phyloP scores from a whole-genome alignment of 2,113 vertebrate species.

The Glaucomys volans region DNA sequence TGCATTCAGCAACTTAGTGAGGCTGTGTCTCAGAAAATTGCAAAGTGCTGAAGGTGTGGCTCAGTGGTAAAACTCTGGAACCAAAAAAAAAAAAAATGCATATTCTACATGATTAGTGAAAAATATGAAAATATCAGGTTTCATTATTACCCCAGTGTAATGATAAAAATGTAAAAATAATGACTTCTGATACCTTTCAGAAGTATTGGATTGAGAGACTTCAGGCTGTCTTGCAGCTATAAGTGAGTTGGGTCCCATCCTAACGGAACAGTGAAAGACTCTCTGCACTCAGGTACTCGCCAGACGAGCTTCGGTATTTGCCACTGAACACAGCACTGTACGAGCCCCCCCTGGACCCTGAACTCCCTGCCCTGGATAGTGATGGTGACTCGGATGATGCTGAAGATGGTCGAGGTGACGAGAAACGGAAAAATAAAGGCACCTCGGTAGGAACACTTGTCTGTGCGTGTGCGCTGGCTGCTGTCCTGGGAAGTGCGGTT shows the following conservation, averaged over 20 bases:
- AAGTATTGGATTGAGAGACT: background rate
- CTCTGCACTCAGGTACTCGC: slow-evolving; percentile 92
- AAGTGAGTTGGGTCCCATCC: rapidly evolving
- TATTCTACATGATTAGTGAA: background rate
- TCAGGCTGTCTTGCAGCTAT: background rate
- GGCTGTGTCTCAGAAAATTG: no score
- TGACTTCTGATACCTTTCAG: background rate
- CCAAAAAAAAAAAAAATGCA: background rate
- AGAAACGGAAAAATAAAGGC: slow-evolving; percentile 93
- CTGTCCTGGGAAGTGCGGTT: background rate
- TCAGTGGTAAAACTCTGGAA: no score
- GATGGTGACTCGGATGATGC: slow-evolving; percentile 97
- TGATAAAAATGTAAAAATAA: background rate
- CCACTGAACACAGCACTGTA: slow-evolving; percentile 97
- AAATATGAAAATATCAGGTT: background rate
- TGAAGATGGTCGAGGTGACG: slow-evolving; percentile 92
- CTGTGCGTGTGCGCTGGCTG: background rate
- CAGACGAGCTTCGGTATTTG: slow-evolving; percentile 97
- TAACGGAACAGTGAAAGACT: background rate
- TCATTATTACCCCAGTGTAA: background rate
- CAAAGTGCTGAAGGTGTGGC: no score
- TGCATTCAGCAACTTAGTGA: no score
- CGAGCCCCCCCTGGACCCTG: slow-evolving; percentile 97
- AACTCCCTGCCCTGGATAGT: slow-evolving; percentile 95
- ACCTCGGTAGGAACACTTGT: slow-evolving; percentile 86